Percentiles rank a stretch among this genome's conserved stretches.
Conservation (phyloP, 2,888 invertebrate genomes). For the Pasiphila rectangulata region DNA sequence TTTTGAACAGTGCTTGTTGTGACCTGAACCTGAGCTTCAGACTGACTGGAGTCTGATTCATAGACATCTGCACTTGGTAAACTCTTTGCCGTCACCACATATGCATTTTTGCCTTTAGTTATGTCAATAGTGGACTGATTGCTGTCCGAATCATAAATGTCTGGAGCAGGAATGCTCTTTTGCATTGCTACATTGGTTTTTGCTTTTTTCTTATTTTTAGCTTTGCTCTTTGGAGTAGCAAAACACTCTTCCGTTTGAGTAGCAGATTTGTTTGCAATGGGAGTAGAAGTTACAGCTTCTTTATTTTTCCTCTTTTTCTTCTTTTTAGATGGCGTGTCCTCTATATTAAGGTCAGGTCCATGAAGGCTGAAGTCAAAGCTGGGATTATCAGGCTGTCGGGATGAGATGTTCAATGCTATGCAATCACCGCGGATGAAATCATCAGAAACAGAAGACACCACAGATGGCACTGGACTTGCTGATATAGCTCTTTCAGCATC, state of each 20-base stretch:
- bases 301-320: constrained; percentile 69
- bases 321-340: constrained; percentile 60
- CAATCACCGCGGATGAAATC: constrained; percentile 75
- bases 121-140: constrained; percentile 57
- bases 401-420: constrained; percentile 73
- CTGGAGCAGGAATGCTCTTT: constrained; percentile 65
- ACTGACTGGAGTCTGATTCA: constrained; percentile 77
- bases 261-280: constrained; percentile 40
- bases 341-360: constrained; percentile 65
- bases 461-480: constrained; percentile 72
- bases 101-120: constrained; percentile 50
- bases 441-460: constrained; percentile 74
- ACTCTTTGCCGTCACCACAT: constrained; percentile 62
- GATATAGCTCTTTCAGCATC: constrained; percentile 52
- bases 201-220: constrained; percentile 62
- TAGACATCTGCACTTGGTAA: constrained; percentile 76
- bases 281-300: constrained; percentile 55
- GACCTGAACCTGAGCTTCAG: constrained; percentile 39
- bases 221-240: constrained; percentile 74
- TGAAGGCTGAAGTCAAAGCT: constrained; percentile 76
- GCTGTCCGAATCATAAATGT: constrained; percentile 82
- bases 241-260: constrained; percentile 55
- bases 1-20: constrained; percentile 26
- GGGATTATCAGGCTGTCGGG: constrained; percentile 55
- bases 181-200: constrained; percentile 61